A percentile compares a stretch with the other conserved stretches of the same genome.
Evolutionary conservation across 2,888 invertebrate species (phyloP).

Genomic region (Morinoia aosen): DNA sequence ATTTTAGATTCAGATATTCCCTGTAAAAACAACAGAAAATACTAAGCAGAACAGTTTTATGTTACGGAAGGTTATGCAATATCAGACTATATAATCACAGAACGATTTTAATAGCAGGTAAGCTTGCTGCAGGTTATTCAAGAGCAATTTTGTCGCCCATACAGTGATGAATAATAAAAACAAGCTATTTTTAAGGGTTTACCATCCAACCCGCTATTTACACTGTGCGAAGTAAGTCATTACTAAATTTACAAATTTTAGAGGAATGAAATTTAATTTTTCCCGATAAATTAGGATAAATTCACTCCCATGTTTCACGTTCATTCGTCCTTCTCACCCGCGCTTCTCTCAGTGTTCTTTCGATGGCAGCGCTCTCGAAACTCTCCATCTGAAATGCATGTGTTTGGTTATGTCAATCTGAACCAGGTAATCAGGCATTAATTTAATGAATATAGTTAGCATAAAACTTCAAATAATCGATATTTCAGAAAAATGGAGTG

Average conservation of each 20-base stretch:
- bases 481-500: no score
- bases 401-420: background rate
- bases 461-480: no score
- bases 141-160: background rate
- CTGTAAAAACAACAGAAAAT: background rate
- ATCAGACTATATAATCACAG: background rate
- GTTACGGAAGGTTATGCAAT: background rate
- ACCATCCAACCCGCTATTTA: background rate
- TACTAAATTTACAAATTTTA: background rate
- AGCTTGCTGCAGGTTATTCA: background rate
- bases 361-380: background rate
- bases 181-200: background rate
- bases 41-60: background rate
- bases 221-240: background rate
- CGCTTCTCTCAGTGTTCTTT: background rate
- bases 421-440: no score
- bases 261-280: background rate
- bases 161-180: background rate
- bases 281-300: background rate
- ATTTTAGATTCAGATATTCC: background rate
- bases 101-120: background rate
- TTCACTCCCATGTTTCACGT: background rate
- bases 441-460: no score
- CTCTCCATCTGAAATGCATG: background rate
- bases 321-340: background rate